Percentiles rank a stretch among this genome's conserved stretches.
Conservation (phyloP, 2,113 vertebrate genomes). For the Phoxinus phoxinus region DNA sequence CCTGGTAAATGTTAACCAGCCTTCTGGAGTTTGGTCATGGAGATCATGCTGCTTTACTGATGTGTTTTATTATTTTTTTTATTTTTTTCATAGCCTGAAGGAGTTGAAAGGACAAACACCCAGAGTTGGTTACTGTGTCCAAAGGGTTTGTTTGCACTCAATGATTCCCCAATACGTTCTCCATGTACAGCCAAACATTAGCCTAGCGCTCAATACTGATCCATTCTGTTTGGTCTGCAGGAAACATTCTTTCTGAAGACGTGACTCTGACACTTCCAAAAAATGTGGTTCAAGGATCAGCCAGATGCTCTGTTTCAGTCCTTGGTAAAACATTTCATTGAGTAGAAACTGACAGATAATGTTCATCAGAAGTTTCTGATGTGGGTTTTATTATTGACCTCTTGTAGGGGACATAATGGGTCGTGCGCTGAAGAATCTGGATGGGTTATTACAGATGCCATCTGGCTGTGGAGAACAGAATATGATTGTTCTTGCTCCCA, state of each 20-base stretch:
- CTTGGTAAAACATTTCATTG: conserved; percentile 69
- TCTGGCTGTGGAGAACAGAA: conserved; percentile 91
- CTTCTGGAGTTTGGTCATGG: background rate
- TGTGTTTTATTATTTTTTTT: background rate
- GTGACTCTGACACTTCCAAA: conserved; percentile 50
- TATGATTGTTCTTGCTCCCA: conserved; percentile 84
- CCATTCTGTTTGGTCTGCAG: background rate
- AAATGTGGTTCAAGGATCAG: conserved; percentile 72
- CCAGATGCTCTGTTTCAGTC: conserved; percentile 77
- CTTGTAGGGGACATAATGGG: conserved; percentile 84
- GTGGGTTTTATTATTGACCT: background rate
- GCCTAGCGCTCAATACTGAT: background rate
- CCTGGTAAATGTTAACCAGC: conserved; percentile 70
- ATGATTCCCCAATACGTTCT: background rate
- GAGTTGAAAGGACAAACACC: conserved; percentile 68
- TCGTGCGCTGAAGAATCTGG: conserved; percentile 80
- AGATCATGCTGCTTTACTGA: background rate
- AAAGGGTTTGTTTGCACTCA: conserved; percentile 62
- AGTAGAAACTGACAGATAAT: background rate
- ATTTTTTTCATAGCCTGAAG: conserved; percentile 69
- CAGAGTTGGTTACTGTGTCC: conserved; percentile 75
- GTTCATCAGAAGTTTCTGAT: background rate
- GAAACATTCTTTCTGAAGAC: conserved; percentile 26
- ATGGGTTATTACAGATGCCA: conserved; percentile 82
- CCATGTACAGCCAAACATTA: background rate